Evolutionary conservation across 2,113 vertebrate genomes (phyloP).

Genomic region (Lampris megalopsis): DNA sequence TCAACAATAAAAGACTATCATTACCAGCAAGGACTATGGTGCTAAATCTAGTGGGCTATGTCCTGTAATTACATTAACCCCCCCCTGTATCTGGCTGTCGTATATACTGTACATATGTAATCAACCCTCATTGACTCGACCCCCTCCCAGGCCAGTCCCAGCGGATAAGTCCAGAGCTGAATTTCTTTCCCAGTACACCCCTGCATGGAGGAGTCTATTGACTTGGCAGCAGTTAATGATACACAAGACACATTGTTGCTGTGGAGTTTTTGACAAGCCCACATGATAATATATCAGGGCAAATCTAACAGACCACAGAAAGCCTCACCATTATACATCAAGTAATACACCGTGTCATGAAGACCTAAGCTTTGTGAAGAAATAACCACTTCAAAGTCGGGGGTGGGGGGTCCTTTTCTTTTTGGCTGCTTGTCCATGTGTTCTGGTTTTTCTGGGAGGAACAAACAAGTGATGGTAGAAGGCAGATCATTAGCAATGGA

Average conservation of each 20-base stretch:
- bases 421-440: conserved; percentile 1
- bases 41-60: no score
- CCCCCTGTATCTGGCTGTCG: no score
- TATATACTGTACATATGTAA: no score
- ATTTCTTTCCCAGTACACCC: neutral
- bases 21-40: no score
- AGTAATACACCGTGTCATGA: conserved; percentile 25
- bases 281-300: neutral
- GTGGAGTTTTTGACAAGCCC: neutral
- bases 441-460: neutral
- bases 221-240: neutral
- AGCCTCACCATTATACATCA: neutral
- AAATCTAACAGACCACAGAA: conserved; percentile 6
- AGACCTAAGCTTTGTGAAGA: conserved; percentile 1
- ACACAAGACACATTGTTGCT: neutral
- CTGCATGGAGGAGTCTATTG: neutral
- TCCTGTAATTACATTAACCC: no score
- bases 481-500: neutral
- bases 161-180: no score
- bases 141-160: no score
- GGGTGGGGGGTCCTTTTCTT: neutral
- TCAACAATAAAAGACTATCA: no score
- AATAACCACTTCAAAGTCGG: conserved; percentile 29
- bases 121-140: no score
- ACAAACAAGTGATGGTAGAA: neutral